These are phyloP conservation scores for Nymphicus hollandicus DNA, from an alignment of 2,113 vertebrate species.

Conservation along the genomic window DNA sequence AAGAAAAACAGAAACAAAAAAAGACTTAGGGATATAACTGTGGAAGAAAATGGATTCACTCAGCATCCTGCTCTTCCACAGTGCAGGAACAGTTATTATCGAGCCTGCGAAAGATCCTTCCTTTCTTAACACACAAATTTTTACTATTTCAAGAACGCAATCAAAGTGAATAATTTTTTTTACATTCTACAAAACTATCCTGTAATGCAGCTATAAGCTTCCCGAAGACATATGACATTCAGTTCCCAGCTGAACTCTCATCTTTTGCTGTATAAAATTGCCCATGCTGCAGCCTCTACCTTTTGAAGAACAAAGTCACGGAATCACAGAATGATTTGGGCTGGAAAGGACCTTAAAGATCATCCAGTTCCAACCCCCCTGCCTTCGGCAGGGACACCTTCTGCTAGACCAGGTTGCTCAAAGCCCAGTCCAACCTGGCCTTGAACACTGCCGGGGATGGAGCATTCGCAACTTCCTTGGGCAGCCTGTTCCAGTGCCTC, in stretches of 20 bases:
- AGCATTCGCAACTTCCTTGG: neutral
- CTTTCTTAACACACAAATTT: neutral
- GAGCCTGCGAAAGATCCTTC: neutral
- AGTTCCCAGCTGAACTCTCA: neutral
- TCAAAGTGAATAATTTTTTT: neutral
- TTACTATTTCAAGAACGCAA: neutral
- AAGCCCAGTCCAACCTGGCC: neutral
- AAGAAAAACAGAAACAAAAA: neutral
- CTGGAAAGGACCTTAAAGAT: neutral
- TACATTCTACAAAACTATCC: neutral
- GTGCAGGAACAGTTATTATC: neutral
- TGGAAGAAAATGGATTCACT: neutral
- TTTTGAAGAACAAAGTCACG: neutral
- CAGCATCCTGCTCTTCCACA: neutral
- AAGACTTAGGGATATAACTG: neutral
- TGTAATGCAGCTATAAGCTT: neutral
- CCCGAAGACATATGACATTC: neutral
- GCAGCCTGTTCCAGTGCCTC: neutral
- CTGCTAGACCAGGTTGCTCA: neutral
- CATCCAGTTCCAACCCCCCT: neutral
- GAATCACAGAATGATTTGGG: neutral
- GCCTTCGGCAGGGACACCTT: neutral
- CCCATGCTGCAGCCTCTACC: neutral
- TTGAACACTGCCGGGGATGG: neutral
- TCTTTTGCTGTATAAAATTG: neutral